Conservation (phyloP, 2,113 vertebrate genomes). For the Centrocercus urophasianus region DNA sequence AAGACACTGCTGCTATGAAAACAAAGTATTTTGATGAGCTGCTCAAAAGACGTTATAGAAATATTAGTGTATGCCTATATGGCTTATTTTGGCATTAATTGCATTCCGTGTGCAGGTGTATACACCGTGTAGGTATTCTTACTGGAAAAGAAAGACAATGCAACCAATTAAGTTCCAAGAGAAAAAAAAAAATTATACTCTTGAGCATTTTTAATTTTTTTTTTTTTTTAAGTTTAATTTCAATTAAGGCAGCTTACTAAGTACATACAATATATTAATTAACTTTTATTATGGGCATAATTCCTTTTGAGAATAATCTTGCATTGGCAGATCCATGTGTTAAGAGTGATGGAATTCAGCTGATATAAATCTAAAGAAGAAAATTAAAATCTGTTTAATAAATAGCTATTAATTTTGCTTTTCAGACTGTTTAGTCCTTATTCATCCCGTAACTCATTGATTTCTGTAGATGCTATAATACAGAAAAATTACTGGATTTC, state of each 20-base stretch:
- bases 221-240: neutral
- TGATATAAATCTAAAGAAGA: neutral
- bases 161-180: neutral
- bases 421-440: slow-evolving; percentile 9
- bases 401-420: slow-evolving; percentile 39
- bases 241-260: neutral
- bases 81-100: neutral
- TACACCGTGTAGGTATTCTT: neutral
- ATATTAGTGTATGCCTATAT: neutral
- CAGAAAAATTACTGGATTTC: neutral
- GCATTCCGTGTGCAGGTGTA: neutral
- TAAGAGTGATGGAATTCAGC: neutral
- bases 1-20: neutral
- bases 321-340: neutral
- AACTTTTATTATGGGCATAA: neutral
- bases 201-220: neutral
- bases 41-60: neutral
- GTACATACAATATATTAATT: neutral
- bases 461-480: neutral
- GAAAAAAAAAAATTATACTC: neutral
- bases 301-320: neutral
- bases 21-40: neutral
- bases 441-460: slow-evolving; percentile 1
- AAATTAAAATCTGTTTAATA: slow-evolving; percentile 39
- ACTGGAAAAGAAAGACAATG: neutral